Evolutionary conservation across 1,140 invertebrate genomes (phyloP).

Genomic region (Dendrolimus kikuchii): DNA sequence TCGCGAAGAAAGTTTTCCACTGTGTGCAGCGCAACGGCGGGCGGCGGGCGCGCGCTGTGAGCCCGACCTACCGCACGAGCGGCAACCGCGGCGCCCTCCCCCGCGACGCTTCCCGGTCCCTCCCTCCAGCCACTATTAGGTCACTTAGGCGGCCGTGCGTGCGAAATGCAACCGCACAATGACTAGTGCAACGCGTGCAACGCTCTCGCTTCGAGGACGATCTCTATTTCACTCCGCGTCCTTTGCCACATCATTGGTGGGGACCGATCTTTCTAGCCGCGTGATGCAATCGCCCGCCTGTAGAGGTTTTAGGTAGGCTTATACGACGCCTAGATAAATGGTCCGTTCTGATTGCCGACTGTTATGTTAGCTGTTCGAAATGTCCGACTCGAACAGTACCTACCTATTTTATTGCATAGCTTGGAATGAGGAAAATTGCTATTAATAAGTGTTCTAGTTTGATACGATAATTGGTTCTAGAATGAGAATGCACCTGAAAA

Average conservation of each 20-base stretch:
- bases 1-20: conserved; percentile 68
- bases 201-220: conserved; percentile 70
- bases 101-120: conserved; percentile 54
- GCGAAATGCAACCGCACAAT: conserved; percentile 65
- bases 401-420: too few relatives aligned
- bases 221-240: conserved; percentile 69
- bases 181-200: conserved; percentile 68
- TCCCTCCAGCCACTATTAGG: conserved; percentile 69
- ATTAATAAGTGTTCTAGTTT: too few relatives aligned
- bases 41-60: conserved; percentile 62
- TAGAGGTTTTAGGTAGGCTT: conserved; percentile 51
- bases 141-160: conserved; percentile 64
- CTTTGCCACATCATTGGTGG: conserved; percentile 68
- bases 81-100: conserved; percentile 46
- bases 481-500: too few relatives aligned
- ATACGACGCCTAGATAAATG: conserved; percentile 32
- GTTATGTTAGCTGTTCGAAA: background rate
- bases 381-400: too few relatives aligned
- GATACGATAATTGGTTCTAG: too few relatives aligned
- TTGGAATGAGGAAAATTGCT: too few relatives aligned
- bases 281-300: conserved; percentile 54
- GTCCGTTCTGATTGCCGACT: conserved; percentile 27
- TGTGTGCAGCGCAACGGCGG: conserved; percentile 39
- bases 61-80: conserved; percentile 68
- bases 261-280: conserved; percentile 68